phyloP scores from a whole-genome alignment of 2,888 invertebrate genomes.

The Micropterix aruncella region DNA sequence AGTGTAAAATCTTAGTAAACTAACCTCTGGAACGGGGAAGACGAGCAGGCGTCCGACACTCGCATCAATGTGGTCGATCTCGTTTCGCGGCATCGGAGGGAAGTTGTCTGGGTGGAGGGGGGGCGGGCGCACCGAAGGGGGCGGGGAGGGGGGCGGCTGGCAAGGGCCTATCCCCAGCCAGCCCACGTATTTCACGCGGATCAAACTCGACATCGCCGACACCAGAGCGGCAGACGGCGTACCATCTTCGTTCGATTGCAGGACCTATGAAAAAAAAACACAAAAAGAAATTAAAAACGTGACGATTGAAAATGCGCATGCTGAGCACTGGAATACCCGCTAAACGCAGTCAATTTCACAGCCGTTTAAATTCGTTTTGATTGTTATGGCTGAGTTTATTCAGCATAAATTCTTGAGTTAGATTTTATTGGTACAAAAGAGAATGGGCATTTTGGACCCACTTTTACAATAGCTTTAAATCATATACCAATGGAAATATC shows the following conservation, averaged over 20 bases:
- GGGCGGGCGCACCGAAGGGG: constrained; percentile 33
- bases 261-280: constrained; percentile 19
- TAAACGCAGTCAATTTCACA: too few species aligned
- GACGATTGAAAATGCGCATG: too few species aligned
- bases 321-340: too few species aligned
- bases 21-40: constrained; percentile 66
- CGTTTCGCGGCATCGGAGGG: constrained; percentile 68
- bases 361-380: too few species aligned
- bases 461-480: too few species aligned
- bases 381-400: too few species aligned
- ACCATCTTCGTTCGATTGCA: constrained; percentile 35
- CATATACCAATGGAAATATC: too few species aligned
- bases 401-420: too few species aligned
- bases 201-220: constrained; percentile 48
- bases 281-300: too few species aligned
- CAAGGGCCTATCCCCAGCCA: constrained; percentile 58
- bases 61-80: constrained; percentile 72
- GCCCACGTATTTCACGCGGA: constrained; percentile 47
- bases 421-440: too few species aligned
- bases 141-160: constrained; percentile 31
- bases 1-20: too few species aligned
- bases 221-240: constrained; percentile 44
- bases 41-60: constrained; percentile 70
- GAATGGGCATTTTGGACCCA: too few species aligned
- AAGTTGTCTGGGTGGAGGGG: constrained; percentile 46